A percentile compares a stretch with the other conserved stretches of the same genome.
phyloP scores from a whole-genome alignment of 2,113 vertebrate species.

The Oncorhynchus masou region DNA sequence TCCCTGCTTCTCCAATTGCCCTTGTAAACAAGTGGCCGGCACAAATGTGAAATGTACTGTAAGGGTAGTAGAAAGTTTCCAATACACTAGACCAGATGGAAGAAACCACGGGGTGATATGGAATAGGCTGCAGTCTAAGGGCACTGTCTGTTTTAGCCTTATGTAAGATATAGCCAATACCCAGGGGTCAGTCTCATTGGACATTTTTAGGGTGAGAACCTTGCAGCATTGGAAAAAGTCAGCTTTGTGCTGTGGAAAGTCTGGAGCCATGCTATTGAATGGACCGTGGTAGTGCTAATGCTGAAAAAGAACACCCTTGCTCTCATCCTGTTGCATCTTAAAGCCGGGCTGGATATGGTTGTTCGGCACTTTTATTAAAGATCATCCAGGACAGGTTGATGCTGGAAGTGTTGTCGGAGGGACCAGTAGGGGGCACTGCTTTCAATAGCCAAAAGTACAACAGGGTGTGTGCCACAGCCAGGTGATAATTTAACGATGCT shows the following conservation, averaged over 20 bases:
- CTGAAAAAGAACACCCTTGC: too few species aligned
- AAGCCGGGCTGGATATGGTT: too few species aligned
- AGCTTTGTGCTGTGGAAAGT: not conserved
- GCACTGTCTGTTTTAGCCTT: not conserved
- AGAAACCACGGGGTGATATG: not conserved
- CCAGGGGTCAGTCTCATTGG: not conserved
- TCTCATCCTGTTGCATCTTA: too few species aligned
- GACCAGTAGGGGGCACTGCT: too few species aligned
- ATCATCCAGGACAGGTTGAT: too few species aligned
- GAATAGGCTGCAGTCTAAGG: not conserved
- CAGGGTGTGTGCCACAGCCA: not conserved
- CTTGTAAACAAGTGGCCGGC: conserved; percentile 47
- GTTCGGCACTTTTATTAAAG: too few species aligned
- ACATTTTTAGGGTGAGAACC: not conserved
- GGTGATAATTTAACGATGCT: not conserved
- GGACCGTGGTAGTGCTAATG: too few species aligned
- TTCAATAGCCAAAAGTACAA: too few species aligned
- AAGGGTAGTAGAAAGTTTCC: conserved; percentile 27
- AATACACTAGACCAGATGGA: conserved; percentile 12
- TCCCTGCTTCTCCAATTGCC: conserved; percentile 50
- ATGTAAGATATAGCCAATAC: not conserved
- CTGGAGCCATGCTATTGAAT: too few species aligned
- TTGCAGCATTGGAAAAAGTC: not conserved
- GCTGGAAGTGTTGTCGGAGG: too few species aligned
- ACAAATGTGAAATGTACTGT: conserved; percentile 42